Base-by-base conservation (phyloP, 2,113 vertebrate species). In the Xyliphius kryptos region DNA sequence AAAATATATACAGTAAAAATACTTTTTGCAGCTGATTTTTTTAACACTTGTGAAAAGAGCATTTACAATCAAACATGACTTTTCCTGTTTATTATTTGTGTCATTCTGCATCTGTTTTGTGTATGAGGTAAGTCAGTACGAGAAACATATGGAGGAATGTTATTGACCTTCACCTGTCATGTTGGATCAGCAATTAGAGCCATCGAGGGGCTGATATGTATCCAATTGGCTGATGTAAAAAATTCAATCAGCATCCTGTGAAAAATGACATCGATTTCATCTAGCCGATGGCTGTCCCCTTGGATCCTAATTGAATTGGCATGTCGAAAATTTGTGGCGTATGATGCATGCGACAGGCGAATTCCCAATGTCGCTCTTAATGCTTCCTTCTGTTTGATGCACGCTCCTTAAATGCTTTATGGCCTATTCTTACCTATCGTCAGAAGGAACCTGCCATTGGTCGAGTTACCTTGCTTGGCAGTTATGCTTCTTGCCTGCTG, bases 81-180 rank as follows among this genome's bases (percentile, higher is more conserved):
- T n/a, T n/a, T n/a, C n/a, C n/a, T n/a, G n/a, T n/a, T n/a, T n/a
- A n/a, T n/a, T n/a, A n/a, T n/a, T n/a, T n/a, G n/a, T 14, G 55
- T 64, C 40, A 17, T 37, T 61, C 20, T 48, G 53, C 26, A 68
- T 43, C n/a, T n/a, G n/a, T n/a, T n/a, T n/a, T n/a, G n/a, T n/a
- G n/a, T n/a, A n/a, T n/a, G n/a, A n/a, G n/a, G n/a, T n/a, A n/a
- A n/a, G n/a, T n/a, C n/a, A n/a, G n/a, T n/a, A n/a, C n/a, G n/a
- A n/a, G n/a, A n/a, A n/a, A n/a, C n/a, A n/a, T n/a, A n/a, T n/a
- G n/a, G n/a, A 16, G 38, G 43, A 63, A 66, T 32, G 55, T 2
- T 50, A 41, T 74, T 62, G 75, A 72, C 75, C 72, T 77, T 74
- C 69, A 77, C 63, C 69, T 72, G 71, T 49, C 71, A 51, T 41